Evolutionary conservation across 2,888 invertebrate species (phyloP).

Genomic region (Branchellion lobata): DNA sequence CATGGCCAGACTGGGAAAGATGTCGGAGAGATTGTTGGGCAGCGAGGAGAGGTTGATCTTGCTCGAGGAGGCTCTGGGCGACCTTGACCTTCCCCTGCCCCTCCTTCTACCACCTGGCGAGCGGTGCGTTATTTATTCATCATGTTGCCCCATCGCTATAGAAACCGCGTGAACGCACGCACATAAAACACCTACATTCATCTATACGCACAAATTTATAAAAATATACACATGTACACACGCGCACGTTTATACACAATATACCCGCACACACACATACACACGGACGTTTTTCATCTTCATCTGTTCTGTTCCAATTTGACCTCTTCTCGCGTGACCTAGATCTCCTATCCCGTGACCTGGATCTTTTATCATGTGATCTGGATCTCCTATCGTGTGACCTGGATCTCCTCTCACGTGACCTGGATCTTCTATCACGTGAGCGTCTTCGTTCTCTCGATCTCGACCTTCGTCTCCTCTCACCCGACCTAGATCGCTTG

Average conservation of each 20-base stretch:
- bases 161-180: too few relatives aligned
- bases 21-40: conserved; percentile 32
- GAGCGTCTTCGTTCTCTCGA: not conserved
- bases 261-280: too few relatives aligned
- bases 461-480: conserved; percentile 20
- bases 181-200: too few relatives aligned
- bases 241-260: too few relatives aligned
- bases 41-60: conserved; percentile 27
- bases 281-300: too few relatives aligned
- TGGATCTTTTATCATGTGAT: not conserved
- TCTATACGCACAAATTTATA: too few relatives aligned
- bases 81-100: not conserved
- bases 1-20: conserved; percentile 27
- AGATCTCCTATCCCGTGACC: not conserved
- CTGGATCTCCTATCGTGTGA: too few relatives aligned
- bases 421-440: not conserved
- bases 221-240: too few relatives aligned
- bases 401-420: too few relatives aligned
- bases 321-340: conserved; percentile 13
- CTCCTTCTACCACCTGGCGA: too few relatives aligned
- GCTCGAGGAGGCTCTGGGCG: conserved; percentile 2
- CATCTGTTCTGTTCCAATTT: not conserved
- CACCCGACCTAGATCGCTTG: conserved; percentile 3
- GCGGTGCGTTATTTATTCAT: too few relatives aligned
- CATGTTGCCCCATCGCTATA: too few relatives aligned